Evolutionary conservation across 2,113 vertebrate species (phyloP).

Genomic region (Amazona guildingii): DNA sequence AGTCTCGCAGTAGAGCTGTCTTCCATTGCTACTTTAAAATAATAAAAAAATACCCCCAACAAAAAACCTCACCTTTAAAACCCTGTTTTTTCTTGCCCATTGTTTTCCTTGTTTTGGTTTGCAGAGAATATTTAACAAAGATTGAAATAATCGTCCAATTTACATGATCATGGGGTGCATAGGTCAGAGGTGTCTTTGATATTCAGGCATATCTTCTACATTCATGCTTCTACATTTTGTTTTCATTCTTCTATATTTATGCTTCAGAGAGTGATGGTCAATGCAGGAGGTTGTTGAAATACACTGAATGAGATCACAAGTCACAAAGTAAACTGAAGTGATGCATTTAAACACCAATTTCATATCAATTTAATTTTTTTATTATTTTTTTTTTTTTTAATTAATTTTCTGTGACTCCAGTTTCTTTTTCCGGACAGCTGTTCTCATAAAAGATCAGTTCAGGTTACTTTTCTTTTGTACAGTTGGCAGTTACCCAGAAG

Average conservation of each 20-base stretch:
- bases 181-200: background rate
- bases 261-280: background rate
- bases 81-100: background rate
- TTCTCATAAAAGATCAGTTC: background rate
- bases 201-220: background rate
- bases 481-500: too few relatives aligned
- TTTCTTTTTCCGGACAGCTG: background rate
- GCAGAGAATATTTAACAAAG: background rate
- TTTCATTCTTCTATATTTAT: background rate
- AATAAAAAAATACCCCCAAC: background rate
- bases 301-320: background rate
- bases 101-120: background rate
- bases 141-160: background rate
- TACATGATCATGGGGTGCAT: background rate
- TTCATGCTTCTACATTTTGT: background rate
- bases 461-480: background rate
- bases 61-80: background rate
- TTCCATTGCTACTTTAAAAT: background rate
- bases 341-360: background rate
- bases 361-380: background rate
- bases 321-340: background rate
- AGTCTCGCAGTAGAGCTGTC: background rate
- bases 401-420: background rate
- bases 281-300: background rate
- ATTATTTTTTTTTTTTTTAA: background rate